phyloP scores from a whole-genome alignment of 2,888 invertebrate species.

The Melinaea menophilus region DNA sequence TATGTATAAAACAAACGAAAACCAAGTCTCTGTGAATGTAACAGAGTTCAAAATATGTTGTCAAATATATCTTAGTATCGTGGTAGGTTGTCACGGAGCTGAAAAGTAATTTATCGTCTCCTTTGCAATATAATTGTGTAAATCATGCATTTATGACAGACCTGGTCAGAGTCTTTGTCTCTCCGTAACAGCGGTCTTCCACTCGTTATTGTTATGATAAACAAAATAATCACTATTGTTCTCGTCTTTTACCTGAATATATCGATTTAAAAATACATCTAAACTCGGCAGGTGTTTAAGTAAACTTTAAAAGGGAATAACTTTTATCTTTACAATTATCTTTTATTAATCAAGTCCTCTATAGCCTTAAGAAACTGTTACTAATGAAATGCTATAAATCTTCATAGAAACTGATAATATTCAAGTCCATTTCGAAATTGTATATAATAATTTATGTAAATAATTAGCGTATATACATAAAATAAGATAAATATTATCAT shows the following conservation, averaged over 20 bases:
- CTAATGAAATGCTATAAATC: too few species aligned
- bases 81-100: slow-evolving; percentile 51
- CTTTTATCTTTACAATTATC: too few species aligned
- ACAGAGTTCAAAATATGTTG: slow-evolving; percentile 41
- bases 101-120: slow-evolving; percentile 72
- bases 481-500: too few species aligned
- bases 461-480: too few species aligned
- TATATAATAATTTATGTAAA: too few species aligned
- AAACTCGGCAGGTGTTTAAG: background rate
- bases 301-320: too few species aligned
- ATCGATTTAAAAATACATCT: slow-evolving; percentile 15
- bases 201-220: slow-evolving; percentile 56
- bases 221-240: slow-evolving; percentile 45
- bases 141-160: slow-evolving; percentile 76
- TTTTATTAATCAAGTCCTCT: too few species aligned
- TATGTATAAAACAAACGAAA: slow-evolving; percentile 7
- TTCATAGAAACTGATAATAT: too few species aligned
- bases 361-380: too few species aligned
- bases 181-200: slow-evolving; percentile 51
- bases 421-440: too few species aligned
- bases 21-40: background rate
- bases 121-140: slow-evolving; percentile 72
- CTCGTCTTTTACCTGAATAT: slow-evolving; percentile 33
- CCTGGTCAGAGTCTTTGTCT: slow-evolving; percentile 63
- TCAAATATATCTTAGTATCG: slow-evolving; percentile 25